Base-by-base conservation (phyloP, 2,888 invertebrate species). In the Deroplatys truncata region DNA sequence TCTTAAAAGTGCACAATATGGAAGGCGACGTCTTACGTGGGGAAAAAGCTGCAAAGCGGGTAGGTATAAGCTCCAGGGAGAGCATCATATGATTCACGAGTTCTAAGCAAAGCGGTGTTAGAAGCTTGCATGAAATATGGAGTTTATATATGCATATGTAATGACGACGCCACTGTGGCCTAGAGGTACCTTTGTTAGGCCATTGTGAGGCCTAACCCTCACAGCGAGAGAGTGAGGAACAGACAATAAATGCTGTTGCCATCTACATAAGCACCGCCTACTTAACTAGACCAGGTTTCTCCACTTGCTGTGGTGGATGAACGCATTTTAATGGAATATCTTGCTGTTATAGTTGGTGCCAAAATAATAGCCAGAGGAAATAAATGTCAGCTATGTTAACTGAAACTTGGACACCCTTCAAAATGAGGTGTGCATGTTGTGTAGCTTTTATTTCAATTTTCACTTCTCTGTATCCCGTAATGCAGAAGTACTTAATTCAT, bases 81-180 rank as follows among this genome's bases (percentile, higher is more conserved):
- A 10, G 49, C 28, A 29, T 72, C 85, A n/a, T 16, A 85, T 85
- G 85, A 85, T 85, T 85, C 85, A 85, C 49, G 43, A 16, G n/a
- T 72, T 28, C 85, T 85, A 85, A 85, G 85, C n/a, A 85, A 72
- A 85, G 49, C 29, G n/a, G 56, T 28, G 20, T 85, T 85, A 49
- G n/a, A n/a, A 28, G 8, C 85, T 49, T 15, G 56, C 49, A 85
- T 85, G 85, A 85, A 85, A 85, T 85, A 85, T 85, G 85, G 85
- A 85, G 49, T 85, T 31, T 49, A 85, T 56, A 49, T 85, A 85
- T 85, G 85, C 85, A 85, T 56, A n/a, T 85, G 85, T 85, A 85
- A 85, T 85, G 85, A 85, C 49, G 8, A 15, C 56, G 56, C 25
- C 15, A 10, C 43, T 13, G 49, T 85, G 28, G 25, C 28, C 56